These are phyloP conservation scores for Cirrhinus mrigala DNA, from an alignment of 2,797 vertebrate genomes.

Conservation along the genomic window DNA sequence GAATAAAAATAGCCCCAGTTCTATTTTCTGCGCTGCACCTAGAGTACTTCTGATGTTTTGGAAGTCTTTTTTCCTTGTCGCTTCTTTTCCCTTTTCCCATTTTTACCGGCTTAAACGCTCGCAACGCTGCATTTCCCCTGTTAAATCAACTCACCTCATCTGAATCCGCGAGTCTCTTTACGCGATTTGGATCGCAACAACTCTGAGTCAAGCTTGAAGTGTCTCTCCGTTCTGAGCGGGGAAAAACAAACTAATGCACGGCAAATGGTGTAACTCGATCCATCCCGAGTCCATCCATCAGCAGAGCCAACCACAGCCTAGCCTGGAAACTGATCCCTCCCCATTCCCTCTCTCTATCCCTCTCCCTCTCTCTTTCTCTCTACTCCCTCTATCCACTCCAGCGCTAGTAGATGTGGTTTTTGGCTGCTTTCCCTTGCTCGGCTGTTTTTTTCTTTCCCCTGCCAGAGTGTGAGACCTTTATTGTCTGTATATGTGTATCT, in stretches of 20 bases:
- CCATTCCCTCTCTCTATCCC: constrained; percentile 76
- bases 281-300: constrained; percentile 84
- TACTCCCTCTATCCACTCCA: constrained; percentile 62
- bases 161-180: constrained; percentile 69
- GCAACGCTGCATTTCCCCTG: constrained; percentile 61
- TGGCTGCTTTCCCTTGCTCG: constrained; percentile 67
- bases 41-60: constrained; percentile 64
- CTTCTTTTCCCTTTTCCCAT: constrained; percentile 65
- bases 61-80: constrained; percentile 60
- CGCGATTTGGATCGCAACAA: constrained; percentile 54
- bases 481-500: constrained; percentile 20
- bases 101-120: constrained; percentile 57
- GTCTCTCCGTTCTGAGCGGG: constrained; percentile 71
- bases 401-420: constrained; percentile 66
- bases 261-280: constrained; percentile 90
- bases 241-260: constrained; percentile 86
- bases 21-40: constrained; percentile 69
- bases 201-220: constrained; percentile 67
- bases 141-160: constrained; percentile 82
- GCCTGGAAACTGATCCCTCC: constrained; percentile 75
- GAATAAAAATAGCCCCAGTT: constrained; percentile 43
- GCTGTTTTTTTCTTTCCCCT: constrained; percentile 74
- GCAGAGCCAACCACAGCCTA: constrained; percentile 73
- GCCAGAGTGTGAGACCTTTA: constrained; percentile 51
- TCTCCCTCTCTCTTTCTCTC: constrained; percentile 44